phyloP scores from a whole-genome alignment of 1,140 invertebrate species.

The Gonatopus flavifemur region DNA sequence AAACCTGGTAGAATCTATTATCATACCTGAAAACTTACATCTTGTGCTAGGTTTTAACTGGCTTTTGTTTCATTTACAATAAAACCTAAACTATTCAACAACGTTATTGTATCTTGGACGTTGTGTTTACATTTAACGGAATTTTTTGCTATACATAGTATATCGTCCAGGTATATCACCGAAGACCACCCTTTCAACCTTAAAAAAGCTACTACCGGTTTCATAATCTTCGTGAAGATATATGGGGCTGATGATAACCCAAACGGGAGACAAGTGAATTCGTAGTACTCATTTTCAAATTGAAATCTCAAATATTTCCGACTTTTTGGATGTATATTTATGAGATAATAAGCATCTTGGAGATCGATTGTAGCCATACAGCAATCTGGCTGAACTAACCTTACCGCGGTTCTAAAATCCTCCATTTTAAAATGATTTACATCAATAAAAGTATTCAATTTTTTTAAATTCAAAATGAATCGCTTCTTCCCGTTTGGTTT shows the following conservation, averaged over 20 bases:
- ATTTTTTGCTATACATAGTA: background rate
- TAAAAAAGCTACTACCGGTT: background rate
- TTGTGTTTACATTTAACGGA: background rate
- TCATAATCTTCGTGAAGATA: conserved; percentile 28
- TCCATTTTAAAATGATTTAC: conserved; percentile 33
- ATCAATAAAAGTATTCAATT: conserved; percentile 27
- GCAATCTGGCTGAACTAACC: conserved; percentile 1
- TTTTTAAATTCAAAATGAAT: conserved; percentile 32
- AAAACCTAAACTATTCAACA: background rate
- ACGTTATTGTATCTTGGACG: background rate
- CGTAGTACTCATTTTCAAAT: conserved; percentile 15
- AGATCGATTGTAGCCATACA: conserved; percentile 17
- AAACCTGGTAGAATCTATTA: background rate
- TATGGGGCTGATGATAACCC: conserved; percentile 19
- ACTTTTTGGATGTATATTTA: conserved; percentile 6
- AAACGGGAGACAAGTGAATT: conserved; percentile 30
- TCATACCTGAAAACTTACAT: background rate
- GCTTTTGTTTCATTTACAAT: background rate
- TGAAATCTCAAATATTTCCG: conserved; percentile 24
- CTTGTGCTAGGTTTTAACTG: background rate
- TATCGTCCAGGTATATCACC: background rate
- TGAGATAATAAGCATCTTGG: conserved; percentile 6
- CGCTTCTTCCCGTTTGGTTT: conserved; percentile 22
- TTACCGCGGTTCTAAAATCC: conserved; percentile 16
- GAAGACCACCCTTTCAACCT: background rate